Conservation (phyloP, 2,113 vertebrate species). For the Sterna hirundo region DNA sequence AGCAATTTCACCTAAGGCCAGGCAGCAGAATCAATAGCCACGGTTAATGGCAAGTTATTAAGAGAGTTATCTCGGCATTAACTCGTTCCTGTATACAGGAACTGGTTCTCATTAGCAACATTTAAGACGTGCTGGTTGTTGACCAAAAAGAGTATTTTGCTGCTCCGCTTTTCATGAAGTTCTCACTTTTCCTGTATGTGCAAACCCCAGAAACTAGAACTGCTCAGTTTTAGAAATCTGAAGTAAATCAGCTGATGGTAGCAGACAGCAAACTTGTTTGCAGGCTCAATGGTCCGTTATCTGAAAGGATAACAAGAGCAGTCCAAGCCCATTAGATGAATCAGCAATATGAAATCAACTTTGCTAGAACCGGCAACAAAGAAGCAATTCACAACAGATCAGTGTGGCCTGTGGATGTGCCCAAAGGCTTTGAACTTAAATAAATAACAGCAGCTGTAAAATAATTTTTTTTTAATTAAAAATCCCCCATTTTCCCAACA, state of each 20-base stretch:
- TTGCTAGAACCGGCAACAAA: conserved; percentile 27
- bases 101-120: neutral
- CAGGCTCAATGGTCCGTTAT: conserved; percentile 6
- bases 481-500: neutral
- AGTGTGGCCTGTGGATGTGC: neutral
- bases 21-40: neutral
- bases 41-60: neutral
- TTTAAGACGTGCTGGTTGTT: neutral
- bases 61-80: neutral
- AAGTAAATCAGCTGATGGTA: conserved; percentile 16
- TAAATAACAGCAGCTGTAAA: conserved; percentile 3
- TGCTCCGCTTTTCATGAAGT: neutral
- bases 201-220: neutral
- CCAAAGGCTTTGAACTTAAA: conserved; percentile 19
- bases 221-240: neutral
- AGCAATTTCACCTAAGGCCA: neutral
- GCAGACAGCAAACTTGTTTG: conserved; percentile 17
- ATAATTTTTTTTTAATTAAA: neutral
- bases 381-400: conserved; percentile 4
- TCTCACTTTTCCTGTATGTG: neutral
- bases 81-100: neutral
- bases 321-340: neutral
- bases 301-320: conserved; percentile 23
- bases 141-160: neutral
- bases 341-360: conserved; percentile 36